Percentiles rank a stretch among this genome's conserved stretches.
These are phyloP conservation scores for Saturnia pavonia DNA, from an alignment of 2,888 invertebrate species.

Conservation along the genomic window DNA sequence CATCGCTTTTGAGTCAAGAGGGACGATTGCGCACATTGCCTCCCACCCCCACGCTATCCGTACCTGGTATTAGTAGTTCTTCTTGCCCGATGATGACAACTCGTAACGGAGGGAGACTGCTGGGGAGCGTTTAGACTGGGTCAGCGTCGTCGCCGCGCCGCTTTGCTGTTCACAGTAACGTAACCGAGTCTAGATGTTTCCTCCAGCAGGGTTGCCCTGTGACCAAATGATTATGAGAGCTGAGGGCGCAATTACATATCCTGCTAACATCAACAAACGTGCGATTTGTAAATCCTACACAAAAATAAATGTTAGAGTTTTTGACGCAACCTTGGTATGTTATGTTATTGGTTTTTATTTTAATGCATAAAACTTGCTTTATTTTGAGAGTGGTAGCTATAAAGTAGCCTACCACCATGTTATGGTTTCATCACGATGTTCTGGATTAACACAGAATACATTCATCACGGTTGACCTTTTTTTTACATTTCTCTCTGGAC, in stretches of 20 bases:
- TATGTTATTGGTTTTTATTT: too few species aligned
- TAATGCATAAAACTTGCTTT: too few species aligned
- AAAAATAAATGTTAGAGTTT: neutral
- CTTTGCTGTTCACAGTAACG: conserved; percentile 43
- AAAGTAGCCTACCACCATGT: too few species aligned
- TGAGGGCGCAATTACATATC: conserved; percentile 51
- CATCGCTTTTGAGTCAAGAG: too few species aligned
- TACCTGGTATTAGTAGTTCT: neutral
- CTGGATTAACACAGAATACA: too few species aligned
- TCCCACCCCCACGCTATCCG: too few species aligned
- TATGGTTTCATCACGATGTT: too few species aligned
- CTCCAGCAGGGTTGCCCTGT: conserved; percentile 53
- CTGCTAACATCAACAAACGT: neutral
- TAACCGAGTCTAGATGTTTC: conserved; percentile 29
- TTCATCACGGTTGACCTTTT: too few species aligned
- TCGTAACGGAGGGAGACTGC: conserved; percentile 56
- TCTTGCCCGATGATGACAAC: conserved; percentile 65
- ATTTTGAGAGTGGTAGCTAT: too few species aligned
- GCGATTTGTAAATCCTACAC: neutral
- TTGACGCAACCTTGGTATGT: too few species aligned
- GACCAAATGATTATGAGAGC: conserved; percentile 70
- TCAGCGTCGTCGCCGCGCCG: conserved; percentile 30
- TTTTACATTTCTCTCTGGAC: too few species aligned
- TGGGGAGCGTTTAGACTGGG: conserved; percentile 27
- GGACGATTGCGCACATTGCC: too few species aligned